These are phyloP conservation scores for Centrocercus urophasianus DNA, from an alignment of 2,113 vertebrate genomes.

Conservation along the genomic window DNA sequence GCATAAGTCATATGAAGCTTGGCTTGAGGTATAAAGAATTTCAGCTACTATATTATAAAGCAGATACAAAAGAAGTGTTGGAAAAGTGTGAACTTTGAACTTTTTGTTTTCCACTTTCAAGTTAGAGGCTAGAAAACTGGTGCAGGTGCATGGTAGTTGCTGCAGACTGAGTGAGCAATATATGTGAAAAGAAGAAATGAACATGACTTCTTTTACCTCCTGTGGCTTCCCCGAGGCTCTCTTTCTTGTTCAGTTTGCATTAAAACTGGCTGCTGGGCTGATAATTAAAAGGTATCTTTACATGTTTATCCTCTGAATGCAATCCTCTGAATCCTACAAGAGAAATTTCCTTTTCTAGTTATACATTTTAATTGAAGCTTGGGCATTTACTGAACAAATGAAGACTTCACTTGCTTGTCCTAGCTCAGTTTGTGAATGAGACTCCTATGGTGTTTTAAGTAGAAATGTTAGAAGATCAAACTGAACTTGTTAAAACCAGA, in stretches of 20 bases:
- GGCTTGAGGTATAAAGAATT: background rate
- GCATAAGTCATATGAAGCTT: background rate
- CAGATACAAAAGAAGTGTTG: background rate
- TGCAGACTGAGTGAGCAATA: background rate
- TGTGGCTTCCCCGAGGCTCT: background rate
- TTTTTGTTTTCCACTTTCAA: background rate
- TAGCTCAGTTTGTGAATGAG: background rate
- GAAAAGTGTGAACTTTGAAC: background rate
- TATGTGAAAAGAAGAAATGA: background rate
- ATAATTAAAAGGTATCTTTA: background rate
- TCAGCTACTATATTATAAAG: background rate
- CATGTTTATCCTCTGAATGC: background rate
- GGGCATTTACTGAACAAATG: background rate
- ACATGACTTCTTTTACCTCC: background rate
- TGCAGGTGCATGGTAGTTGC: background rate
- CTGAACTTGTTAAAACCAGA: background rate
- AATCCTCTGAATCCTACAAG: background rate
- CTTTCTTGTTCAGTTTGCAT: background rate
- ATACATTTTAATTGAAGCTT: background rate
- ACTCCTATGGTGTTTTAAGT: background rate
- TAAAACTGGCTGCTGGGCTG: background rate
- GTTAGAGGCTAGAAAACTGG: background rate
- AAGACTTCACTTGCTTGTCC: background rate
- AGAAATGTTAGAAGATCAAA: background rate
- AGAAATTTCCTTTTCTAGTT: background rate